These are phyloP conservation scores for Emmelina monodactyla DNA, from an alignment of 2,888 invertebrate genomes.

Conservation along the genomic window DNA sequence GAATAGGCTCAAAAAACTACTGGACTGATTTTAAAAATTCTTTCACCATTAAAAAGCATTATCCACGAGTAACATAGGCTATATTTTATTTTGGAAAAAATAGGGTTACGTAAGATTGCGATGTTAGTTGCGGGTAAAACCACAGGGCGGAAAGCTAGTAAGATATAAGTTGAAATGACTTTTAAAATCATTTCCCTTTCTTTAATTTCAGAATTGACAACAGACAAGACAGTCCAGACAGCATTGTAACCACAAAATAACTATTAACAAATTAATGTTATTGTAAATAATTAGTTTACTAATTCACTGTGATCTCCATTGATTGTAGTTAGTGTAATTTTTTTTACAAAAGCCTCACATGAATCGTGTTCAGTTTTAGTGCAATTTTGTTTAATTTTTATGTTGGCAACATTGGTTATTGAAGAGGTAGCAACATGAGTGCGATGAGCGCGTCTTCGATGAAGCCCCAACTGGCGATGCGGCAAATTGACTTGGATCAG, in stretches of 20 bases:
- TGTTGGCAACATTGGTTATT: conserved; percentile 7
- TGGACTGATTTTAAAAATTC: background rate
- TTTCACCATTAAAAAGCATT: background rate
- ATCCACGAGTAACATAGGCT: background rate
- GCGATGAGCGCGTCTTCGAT: conserved; percentile 32
- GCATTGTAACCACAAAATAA: no score
- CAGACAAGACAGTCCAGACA: no score
- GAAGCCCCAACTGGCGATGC: conserved; percentile 64
- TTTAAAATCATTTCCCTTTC: no score
- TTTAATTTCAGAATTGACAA: no score
- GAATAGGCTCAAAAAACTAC: background rate
- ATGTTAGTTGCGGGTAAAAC: no score
- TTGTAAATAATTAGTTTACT: no score
- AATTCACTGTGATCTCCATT: conserved; percentile 40
- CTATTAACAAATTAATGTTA: no score
- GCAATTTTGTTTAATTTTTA: conserved; percentile 20
- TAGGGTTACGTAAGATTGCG: no score
- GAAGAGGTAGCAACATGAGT: conserved; percentile 14
- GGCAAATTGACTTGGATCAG: conserved; percentile 82
- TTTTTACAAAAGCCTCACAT: conserved; percentile 16
- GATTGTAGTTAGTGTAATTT: conserved; percentile 28
- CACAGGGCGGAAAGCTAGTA: no score
- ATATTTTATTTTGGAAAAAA: no score
- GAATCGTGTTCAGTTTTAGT: conserved; percentile 23
- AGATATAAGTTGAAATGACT: no score